phyloP scores from a whole-genome alignment of 2,888 invertebrate species.

The Conomelus anceps region DNA sequence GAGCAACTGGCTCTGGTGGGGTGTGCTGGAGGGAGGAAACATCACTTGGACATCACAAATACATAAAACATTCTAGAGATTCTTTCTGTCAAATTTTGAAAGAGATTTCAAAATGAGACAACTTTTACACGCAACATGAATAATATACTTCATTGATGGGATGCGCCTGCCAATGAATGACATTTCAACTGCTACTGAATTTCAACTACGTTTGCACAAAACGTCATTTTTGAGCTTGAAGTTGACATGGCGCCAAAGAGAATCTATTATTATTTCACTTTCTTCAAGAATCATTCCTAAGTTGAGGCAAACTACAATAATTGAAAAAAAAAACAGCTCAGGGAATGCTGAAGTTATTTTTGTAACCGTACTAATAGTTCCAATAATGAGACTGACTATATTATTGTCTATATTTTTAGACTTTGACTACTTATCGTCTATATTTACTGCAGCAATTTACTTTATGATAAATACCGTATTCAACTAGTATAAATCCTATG shows the following conservation, averaged over 20 bases:
- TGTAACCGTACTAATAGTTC: background rate
- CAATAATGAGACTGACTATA: background rate
- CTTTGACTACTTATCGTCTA: no score
- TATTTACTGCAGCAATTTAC: no score
- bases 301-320: background rate
- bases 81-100: background rate
- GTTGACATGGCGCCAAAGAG: background rate
- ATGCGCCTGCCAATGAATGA: background rate
- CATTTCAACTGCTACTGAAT: background rate
- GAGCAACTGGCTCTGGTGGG: no score
- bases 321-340: no score
- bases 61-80: no score
- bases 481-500: no score
- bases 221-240: background rate
- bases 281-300: background rate
- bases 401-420: background rate
- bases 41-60: no score
- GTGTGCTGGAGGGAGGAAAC: no score
- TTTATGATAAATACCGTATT: no score
- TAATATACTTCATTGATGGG: background rate
- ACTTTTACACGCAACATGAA: background rate
- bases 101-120: background rate
- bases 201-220: background rate
- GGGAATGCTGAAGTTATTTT: background rate
- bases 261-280: background rate